Evolutionary conservation across 2,888 invertebrate genomes (phyloP).

Genomic region (Abrostola triplasia): DNA sequence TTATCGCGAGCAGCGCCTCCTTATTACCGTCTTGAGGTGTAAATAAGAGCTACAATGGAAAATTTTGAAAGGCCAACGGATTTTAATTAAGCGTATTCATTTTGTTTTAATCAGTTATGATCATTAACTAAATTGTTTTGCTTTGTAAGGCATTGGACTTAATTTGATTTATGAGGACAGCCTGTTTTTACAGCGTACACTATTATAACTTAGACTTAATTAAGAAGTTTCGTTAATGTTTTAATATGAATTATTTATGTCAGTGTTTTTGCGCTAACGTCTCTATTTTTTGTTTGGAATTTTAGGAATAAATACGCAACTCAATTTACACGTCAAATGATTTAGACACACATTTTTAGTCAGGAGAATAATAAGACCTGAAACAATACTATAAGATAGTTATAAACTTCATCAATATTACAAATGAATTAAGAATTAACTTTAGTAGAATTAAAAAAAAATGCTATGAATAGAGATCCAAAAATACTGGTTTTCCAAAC

Average conservation of each 20-base stretch:
- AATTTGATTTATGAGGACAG: constrained; percentile 30
- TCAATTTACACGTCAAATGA: too few species aligned
- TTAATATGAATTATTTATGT: neutral
- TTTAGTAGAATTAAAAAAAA: too few species aligned
- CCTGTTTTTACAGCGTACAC: constrained; percentile 6
- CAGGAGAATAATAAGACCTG: too few species aligned
- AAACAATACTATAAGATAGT: too few species aligned
- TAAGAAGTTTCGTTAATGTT: neutral
- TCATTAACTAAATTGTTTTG: constrained; percentile 59
- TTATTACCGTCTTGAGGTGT: constrained; percentile 59
- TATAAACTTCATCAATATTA: too few species aligned
- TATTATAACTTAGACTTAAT: neutral
- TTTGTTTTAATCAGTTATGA: constrained; percentile 59
- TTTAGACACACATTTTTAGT: too few species aligned
- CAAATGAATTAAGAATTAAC: too few species aligned
- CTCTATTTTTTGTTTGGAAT: too few species aligned
- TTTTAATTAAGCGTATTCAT: constrained; percentile 61
- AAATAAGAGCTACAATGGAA: constrained; percentile 59
- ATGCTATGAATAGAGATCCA: too few species aligned
- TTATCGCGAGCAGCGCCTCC: constrained; percentile 52
- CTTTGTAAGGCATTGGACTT: constrained; percentile 21
- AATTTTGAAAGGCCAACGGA: constrained; percentile 56
- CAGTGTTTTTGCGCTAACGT: too few species aligned
- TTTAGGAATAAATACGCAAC: too few species aligned
- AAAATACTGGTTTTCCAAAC: neutral